Evolutionary conservation across 2,113 vertebrate species (phyloP).

Genomic region (Eolophus roseicapilla): DNA sequence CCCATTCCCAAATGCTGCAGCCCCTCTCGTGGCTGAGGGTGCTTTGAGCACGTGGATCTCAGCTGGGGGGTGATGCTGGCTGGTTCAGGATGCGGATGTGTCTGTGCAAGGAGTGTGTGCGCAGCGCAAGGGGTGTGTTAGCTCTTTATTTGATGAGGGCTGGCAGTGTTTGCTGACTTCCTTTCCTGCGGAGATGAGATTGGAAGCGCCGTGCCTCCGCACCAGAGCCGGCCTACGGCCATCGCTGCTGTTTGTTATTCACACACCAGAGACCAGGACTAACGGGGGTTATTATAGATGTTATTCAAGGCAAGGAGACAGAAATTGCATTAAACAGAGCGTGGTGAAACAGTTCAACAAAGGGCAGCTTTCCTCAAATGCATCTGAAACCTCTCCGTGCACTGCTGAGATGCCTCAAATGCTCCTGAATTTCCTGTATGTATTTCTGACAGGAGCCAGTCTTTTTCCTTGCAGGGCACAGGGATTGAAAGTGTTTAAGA

Average conservation of each 20-base stretch:
- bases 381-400: not conserved
- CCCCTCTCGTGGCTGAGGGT: not conserved
- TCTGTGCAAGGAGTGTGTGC: not conserved
- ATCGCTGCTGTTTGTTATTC: not conserved
- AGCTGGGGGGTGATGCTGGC: not conserved
- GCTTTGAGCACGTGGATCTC: not conserved
- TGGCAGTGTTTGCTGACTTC: constrained; percentile 27
- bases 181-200: not conserved
- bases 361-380: not conserved
- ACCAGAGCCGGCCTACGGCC: rapidly evolving
- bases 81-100: not conserved
- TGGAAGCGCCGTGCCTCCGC: not conserved
- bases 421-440: not conserved
- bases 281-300: not conserved
- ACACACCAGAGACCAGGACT: not conserved
- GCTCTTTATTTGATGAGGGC: not conserved
- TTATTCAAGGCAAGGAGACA: not conserved
- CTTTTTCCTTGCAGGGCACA: not conserved
- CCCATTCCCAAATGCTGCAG: rapidly evolving
- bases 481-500: not conserved
- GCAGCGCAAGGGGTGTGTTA: not conserved
- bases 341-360: not conserved
- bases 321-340: not conserved
- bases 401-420: not conserved
- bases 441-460: not conserved